A percentile compares a stretch with the other conserved stretches of the same genome.
Evolutionary conservation across 2,888 invertebrate genomes (phyloP).

Genomic region (Ornithoptera priamus): DNA sequence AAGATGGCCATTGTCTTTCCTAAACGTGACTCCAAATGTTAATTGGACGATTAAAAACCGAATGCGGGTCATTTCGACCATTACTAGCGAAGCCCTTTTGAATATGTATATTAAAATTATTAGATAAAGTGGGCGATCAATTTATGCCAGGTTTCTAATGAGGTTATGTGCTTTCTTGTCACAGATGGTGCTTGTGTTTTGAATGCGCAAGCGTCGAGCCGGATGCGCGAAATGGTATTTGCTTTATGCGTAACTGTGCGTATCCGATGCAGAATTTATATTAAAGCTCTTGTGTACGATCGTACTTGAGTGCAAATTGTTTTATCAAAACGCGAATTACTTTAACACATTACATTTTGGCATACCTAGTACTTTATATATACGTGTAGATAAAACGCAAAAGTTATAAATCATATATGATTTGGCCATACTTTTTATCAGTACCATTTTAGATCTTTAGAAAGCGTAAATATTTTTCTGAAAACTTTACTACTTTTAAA

Average conservation of each 20-base stretch:
- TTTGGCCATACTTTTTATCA: too few species aligned
- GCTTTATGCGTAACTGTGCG: constrained; percentile 65
- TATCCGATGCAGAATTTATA: constrained; percentile 64
- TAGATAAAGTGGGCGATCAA: constrained; percentile 68
- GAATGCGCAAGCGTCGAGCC: constrained; percentile 73
- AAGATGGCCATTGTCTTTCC: constrained; percentile 79
- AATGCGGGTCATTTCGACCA: constrained; percentile 79
- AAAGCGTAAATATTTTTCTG: too few species aligned
- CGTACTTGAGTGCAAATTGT: constrained; percentile 25
- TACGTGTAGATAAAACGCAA: too few species aligned
- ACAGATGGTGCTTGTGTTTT: constrained; percentile 68
- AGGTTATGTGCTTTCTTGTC: constrained; percentile 80
- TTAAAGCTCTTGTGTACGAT: constrained; percentile 57
- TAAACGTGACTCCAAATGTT: constrained; percentile 79
- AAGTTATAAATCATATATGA: too few species aligned
- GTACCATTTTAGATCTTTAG: too few species aligned
- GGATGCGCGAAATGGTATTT: constrained; percentile 77
- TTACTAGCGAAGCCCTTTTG: constrained; percentile 75
- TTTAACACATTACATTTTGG: too few species aligned
- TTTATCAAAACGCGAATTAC: constrained; percentile 6
- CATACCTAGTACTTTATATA: too few species aligned
- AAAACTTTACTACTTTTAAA: too few species aligned
- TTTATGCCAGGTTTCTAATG: constrained; percentile 78
- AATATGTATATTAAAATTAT: constrained; percentile 80
- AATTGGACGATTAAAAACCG: constrained; percentile 78